A percentile compares a stretch with the other conserved stretches of the same genome.
Conservation (phyloP, 2,797 vertebrate genomes). For the Ispidina lecontei region DNA sequence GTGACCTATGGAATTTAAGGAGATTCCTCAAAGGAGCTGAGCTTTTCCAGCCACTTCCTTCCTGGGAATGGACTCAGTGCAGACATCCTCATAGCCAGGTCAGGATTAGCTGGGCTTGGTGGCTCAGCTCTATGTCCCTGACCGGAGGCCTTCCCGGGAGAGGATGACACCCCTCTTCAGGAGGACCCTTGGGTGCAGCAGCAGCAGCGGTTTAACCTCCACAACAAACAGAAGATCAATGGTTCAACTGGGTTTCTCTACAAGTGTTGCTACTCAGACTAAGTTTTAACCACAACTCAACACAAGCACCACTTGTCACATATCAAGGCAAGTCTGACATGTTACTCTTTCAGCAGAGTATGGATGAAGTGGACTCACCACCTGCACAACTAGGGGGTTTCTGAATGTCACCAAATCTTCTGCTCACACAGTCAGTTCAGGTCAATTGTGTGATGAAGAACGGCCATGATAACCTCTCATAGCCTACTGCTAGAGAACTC, state of each 20-base stretch:
- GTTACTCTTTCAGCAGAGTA: neutral
- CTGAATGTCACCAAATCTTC: neutral
- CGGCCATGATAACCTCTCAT: neutral
- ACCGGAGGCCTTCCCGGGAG: neutral
- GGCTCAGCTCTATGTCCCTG: neutral
- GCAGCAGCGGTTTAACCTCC: neutral
- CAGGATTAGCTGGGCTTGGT: neutral
- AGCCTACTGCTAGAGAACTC: neutral
- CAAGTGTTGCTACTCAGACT: neutral
- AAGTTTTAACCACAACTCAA: neutral
- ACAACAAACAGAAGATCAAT: neutral
- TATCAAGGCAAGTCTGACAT: neutral
- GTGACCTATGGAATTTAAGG: neutral
- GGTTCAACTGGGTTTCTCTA: neutral
- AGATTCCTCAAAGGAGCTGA: neutral
- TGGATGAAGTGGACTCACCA: too few species aligned
- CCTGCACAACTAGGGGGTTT: neutral
- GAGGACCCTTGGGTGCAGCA: rapidly evolving
- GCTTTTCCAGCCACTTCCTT: neutral
- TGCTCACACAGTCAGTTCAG: neutral
- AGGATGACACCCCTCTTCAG: neutral
- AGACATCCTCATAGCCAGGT: neutral
- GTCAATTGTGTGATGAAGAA: neutral
- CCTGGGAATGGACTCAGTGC: neutral
- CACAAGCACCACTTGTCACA: rapidly evolving